These are phyloP conservation scores for Halisarca cf. caerulea DNA, from an alignment of 37 sponge, comb jelly and placozoan species.

Conservation along the genomic window DNA sequence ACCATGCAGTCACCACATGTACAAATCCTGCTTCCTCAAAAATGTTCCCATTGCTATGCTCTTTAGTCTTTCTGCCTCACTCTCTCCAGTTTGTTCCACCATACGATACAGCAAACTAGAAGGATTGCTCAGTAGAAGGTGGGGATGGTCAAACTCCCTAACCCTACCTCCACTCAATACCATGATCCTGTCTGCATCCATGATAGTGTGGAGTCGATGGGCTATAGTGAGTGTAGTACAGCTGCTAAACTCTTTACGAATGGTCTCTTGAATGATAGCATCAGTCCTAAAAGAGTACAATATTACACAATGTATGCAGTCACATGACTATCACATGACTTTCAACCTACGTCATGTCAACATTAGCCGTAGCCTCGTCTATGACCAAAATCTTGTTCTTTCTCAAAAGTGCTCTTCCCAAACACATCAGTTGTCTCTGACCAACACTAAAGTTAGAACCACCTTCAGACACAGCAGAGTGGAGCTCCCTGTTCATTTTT, in stretches of 20 bases:
- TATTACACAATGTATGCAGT: background rate
- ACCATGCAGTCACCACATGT: too few species aligned
- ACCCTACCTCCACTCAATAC: conserved; percentile 58
- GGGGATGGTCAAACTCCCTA: conserved; percentile 53
- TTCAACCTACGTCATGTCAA: conserved; percentile 55
- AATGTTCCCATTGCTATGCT: conserved; percentile 41
- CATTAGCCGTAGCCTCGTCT: conserved; percentile 88
- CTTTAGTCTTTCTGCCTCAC: conserved; percentile 38
- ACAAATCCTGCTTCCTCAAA: too few species aligned
- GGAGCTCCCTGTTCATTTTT: conserved; percentile 57
- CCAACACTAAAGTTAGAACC: conserved; percentile 86
- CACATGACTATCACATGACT: background rate
- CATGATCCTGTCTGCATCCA: conserved; percentile 83
- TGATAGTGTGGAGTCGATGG: conserved; percentile 89
- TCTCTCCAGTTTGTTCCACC: conserved; percentile 62
- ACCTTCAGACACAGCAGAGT: conserved; percentile 61
- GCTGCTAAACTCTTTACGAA: conserved; percentile 65
- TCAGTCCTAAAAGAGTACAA: background rate
- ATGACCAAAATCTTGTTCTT: conserved; percentile 82
- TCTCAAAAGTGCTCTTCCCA: conserved; percentile 77
- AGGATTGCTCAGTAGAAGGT: conserved; percentile 38
- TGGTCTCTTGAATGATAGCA: conserved; percentile 27
- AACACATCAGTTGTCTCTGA: conserved; percentile 84
- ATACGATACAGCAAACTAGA: conserved; percentile 35
- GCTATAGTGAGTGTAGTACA: conserved; percentile 90